Evolutionary conservation across 2,797 vertebrate species (phyloP), one percentile per base, ranked within the genome.

Genomic region (Microctenopoma stevenorrisi): DNA sequence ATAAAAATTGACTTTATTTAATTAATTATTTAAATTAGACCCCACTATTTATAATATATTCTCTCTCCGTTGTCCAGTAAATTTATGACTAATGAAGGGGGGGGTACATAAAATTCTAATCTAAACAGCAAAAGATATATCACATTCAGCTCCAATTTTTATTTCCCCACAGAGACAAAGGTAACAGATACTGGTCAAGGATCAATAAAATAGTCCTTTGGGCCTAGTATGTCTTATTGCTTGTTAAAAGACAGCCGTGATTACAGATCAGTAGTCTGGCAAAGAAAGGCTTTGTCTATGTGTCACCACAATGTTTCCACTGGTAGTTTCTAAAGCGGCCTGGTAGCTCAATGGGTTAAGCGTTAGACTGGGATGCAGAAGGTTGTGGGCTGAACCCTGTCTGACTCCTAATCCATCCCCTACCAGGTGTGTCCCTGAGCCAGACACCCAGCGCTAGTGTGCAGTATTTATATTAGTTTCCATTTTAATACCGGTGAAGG

Each of bases 191-290:
- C 49, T 13, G 40, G 33, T 35, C 40, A 3, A 26, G 38, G 71
- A 76, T 86, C 74, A 73, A 74, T 83, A 62, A 44, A 62, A 3
- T 25, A 14, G 72, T 70, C 86, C 79, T 72, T 26, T 0, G 72
- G 72, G 83, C 5, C 53, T 55, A 43, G 48, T 88, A 84, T 67
- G 58, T 73, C 68, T 75, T 70, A 28, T 70, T 64, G 51, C 67
- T 69, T 72, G 66, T 72, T 74, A 65, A 75, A 86, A 57, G 62
- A 66, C 70, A 65, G 54, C 13, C 3, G 14, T 78, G 88, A 85
- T 86, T 82, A 75, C 75, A 87, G 59, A 74, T 85, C 71, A 76
- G 82, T 37, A 43, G 38, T 68, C 46, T 63, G 62, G 70, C 64
- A 78, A 54, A 64, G 57, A 69, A 43, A 15, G n/a, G 64, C 61